A percentile compares a stretch with the other conserved stretches of the same genome.
These are phyloP conservation scores for Drosophila mercatorum DNA, from an alignment of 2,888 invertebrate genomes.

Conservation along the genomic window DNA sequence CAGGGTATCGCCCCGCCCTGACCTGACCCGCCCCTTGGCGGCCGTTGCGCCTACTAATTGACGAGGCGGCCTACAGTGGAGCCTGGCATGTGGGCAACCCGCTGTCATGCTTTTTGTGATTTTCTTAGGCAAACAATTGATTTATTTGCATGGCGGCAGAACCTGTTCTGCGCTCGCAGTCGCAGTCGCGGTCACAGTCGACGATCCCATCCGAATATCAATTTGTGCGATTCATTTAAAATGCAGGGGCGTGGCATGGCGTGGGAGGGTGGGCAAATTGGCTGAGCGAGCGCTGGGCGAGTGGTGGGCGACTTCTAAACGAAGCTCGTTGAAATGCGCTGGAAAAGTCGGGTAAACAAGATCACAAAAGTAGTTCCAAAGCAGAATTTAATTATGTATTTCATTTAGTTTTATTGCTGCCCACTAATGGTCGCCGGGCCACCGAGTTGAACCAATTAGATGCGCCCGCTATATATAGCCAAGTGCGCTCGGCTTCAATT, in stretches of 20 bases:
- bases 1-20: neutral
- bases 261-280: neutral
- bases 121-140: conserved; percentile 32
- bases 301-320: conserved; percentile 31
- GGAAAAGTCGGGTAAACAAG: conserved; percentile 53
- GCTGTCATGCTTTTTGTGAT: conserved; percentile 12
- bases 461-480: neutral
- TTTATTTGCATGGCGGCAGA: conserved; percentile 40
- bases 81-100: neutral
- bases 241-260: conserved; percentile 19
- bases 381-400: conserved; percentile 42
- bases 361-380: conserved; percentile 52
- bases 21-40: neutral
- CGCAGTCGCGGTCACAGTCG: neutral
- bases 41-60: conserved; percentile 16
- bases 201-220: conserved; percentile 33
- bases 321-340: conserved; percentile 48
- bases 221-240: conserved; percentile 41
- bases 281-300: conserved; percentile 38
- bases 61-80: conserved; percentile 9
- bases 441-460: conserved; percentile 44
- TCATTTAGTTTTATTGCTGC: conserved; percentile 29
- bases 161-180: conserved; percentile 28
- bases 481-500: conserved; percentile 5
- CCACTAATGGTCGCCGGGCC: conserved; percentile 7